Evolutionary conservation across 1,140 invertebrate genomes (phyloP), one percentile per base, ranked within the genome.

Genomic region (Drosophila teissieri): DNA sequence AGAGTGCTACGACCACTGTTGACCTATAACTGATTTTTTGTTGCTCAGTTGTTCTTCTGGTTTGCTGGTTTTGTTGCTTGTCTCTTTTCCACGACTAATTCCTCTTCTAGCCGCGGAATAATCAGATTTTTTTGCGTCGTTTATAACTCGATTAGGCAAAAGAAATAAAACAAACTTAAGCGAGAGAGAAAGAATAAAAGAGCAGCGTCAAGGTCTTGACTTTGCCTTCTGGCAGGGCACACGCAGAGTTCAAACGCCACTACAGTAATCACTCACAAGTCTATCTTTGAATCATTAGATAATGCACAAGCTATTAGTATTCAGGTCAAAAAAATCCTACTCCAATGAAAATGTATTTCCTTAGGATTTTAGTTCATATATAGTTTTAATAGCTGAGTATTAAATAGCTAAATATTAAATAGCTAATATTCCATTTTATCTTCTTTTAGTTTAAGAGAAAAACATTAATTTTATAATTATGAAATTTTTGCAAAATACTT

Each of bases 1-100:
- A 46, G 64, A 75, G 78, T 76, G 60, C 76, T 64, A 58, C 82
- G 80, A 84, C 75, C 80, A 84, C 57, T 72, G 69, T 82, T 86
- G 82, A 86, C 83, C 83, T 86, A 86, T 86, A 88, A 86, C 69
- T 76, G 79, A 83, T 69, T 78, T 68, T 49, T 44, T 31, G 39
- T 46, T 65, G 27, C 57, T 45, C 31, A n/a, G 11, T 55, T 48
- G 37, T 31, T 57, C 39, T 63, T 76, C 68, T 54, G 58, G 58
- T 80, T 64, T 64, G 74, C 45, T 39, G 40, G 51, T 61, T 51
- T 73, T 15, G 36, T 45, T 24, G 34, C 17, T 75, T 69, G n/a
- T 63, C 37, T 46, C 46, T 68, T 56, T 44, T 69, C 45, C 58
- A 42, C 14, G 42, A n/a, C 60, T 62, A 52, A 63, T 75, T 75